Conservation (phyloP, 2,113 vertebrate species). For the Cyphomyrus plagiostoma region DNA sequence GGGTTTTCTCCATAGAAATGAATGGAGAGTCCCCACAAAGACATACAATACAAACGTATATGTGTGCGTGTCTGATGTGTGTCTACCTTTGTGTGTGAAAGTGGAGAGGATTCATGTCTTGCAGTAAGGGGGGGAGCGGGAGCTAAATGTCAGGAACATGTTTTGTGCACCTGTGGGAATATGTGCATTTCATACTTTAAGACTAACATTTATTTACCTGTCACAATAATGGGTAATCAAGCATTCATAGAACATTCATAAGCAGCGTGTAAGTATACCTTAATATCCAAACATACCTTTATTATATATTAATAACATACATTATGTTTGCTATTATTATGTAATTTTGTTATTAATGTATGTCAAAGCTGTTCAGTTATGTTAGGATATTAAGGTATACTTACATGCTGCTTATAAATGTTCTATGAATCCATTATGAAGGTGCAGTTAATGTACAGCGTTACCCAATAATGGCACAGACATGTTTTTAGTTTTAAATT, state of each 20-base stretch:
- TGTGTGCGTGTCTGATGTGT: background rate
- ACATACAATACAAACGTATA: background rate
- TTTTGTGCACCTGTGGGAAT: background rate
- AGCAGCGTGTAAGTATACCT: background rate
- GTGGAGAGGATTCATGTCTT: constrained; percentile 22
- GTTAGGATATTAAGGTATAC: background rate
- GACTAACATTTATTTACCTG: background rate
- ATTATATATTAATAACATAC: background rate
- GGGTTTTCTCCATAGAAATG: background rate
- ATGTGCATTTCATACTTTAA: background rate
- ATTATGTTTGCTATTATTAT: background rate
- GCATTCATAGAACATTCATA: no score
- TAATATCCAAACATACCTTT: background rate
- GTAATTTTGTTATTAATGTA: background rate
- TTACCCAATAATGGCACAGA: background rate
- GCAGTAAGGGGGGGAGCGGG: background rate
- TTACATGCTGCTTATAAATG: background rate
- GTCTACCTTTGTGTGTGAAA: constrained; percentile 15
- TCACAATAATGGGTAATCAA: background rate
- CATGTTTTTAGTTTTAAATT: background rate
- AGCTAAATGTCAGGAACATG: background rate
- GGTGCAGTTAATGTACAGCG: background rate
- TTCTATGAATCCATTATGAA: background rate
- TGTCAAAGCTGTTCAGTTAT: no score
- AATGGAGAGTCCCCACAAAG: background rate